A percentile compares a stretch with the other conserved stretches of the same genome.
These are phyloP conservation scores for Apistogramma diplotaenia DNA, from an alignment of 2,113 vertebrate genomes.

Conservation along the genomic window DNA sequence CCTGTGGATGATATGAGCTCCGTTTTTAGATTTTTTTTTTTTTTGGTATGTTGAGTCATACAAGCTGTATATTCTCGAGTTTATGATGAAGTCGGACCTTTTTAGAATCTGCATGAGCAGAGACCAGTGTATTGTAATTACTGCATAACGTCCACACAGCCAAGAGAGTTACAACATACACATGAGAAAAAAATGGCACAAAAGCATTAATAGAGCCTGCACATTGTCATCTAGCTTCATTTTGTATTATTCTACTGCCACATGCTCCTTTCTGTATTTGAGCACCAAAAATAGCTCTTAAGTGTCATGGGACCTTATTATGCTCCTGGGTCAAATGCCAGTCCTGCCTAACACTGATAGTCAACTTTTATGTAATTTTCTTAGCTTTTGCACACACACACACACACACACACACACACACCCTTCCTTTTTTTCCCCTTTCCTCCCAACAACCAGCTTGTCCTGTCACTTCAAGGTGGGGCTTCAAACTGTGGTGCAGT, in stretches of 20 bases:
- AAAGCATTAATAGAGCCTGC: not conserved
- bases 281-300: constrained; percentile 20
- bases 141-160: not conserved
- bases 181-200: not conserved
- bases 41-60: not conserved
- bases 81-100: not conserved
- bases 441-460: not conserved
- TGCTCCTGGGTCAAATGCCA: constrained; percentile 39
- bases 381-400: no score
- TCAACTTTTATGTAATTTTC: constrained; percentile 55
- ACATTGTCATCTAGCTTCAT: not conserved
- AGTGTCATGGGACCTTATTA: constrained; percentile 18
- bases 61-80: not conserved
- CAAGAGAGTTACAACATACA: not conserved
- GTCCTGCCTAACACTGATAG: constrained; percentile 38
- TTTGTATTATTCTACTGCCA: not conserved
- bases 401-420: no score
- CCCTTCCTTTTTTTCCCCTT: no score
- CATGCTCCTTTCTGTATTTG: not conserved
- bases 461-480: constrained; percentile 41
- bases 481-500: constrained; percentile 31
- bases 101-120: not conserved
- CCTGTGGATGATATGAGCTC: not conserved
- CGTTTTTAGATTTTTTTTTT: no score
- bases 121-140: not conserved